Conservation (phyloP, 2,797 vertebrate species). For the Moxostoma hubbsi region DNA sequence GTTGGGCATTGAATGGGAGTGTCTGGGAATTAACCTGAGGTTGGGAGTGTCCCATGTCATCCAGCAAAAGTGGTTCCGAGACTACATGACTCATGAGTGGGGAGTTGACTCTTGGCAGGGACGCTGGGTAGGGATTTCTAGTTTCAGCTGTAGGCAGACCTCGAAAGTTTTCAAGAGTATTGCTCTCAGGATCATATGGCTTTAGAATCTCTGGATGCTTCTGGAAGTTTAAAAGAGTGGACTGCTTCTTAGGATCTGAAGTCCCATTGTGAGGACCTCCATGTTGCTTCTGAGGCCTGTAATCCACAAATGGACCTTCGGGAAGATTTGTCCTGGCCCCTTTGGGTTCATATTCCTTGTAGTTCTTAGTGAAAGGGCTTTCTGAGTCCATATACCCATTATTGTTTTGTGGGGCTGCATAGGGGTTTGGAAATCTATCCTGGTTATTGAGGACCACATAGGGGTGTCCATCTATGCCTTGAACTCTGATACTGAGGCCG, state of each 20-base stretch:
- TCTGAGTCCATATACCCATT: slow-evolving; percentile 73
- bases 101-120: slow-evolving; percentile 67
- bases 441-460: slow-evolving; percentile 97
- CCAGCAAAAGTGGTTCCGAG: slow-evolving; percentile 42
- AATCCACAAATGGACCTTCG: slow-evolving; percentile 79
- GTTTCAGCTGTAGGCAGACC: slow-evolving; percentile 63
- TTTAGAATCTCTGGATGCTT: slow-evolving; percentile 91
- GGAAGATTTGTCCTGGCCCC: slow-evolving; percentile 67
- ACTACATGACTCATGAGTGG: slow-evolving; percentile 46
- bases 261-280: slow-evolving; percentile 73
- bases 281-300: slow-evolving; percentile 69
- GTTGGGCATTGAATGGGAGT: slow-evolving; percentile 45
- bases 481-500: slow-evolving; percentile 95
- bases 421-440: slow-evolving; percentile 75
- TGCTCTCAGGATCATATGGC: slow-evolving; percentile 89
- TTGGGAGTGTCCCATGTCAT: slow-evolving; percentile 64
- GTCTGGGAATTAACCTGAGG: slow-evolving; percentile 55
- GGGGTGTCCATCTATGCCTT: slow-evolving; percentile 97
- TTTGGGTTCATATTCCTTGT: slow-evolving; percentile 73
- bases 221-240: slow-evolving; percentile 88
- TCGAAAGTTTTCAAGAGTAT: slow-evolving; percentile 70
- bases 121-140: slow-evolving; percentile 66
- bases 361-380: slow-evolving; percentile 75
- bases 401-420: slow-evolving; percentile 63
- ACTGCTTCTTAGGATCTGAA: slow-evolving; percentile 68